Base-by-base conservation (phyloP, 2,888 invertebrate genomes). In the Perizoma flavofasciatum region DNA sequence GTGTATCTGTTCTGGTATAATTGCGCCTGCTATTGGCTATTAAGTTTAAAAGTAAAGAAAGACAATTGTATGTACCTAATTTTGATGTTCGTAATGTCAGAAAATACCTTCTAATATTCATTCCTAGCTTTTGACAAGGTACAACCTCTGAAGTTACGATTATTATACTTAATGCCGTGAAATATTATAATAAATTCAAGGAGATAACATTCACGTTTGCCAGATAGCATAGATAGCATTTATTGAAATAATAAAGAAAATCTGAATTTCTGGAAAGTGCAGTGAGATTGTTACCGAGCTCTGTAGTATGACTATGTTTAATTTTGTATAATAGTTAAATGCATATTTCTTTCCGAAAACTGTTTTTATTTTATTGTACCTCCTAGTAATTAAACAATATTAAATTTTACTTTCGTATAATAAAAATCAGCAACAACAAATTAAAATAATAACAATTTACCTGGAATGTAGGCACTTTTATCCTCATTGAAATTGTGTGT, bases 401-500 rank as follows among this genome's bases (percentile, higher is more conserved):
- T 49, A 56, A 59, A 61, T 47, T 65, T 59, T 63, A 67, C 60
- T 62, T 60, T 72, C 60, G 73, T 74, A 77, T 78, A 79, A 78
- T 84, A 81, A 71, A 79, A 79, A 79, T 72, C 66, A 82, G 79
- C 75, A 22, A 80, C 73, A 65, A 72, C 74, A 78, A 63, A 72
- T 72, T 73, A 71, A 22, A 75, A 79, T 67, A 70, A 69, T 78
- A 73, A 58, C 56, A 59, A 70, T 80, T 79, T 67, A 88, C 79
- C 79, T 88, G 90, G 90, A 91, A 91, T 90, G 90, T 90, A 91
- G 89, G 90, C 89, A 89, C 89, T 91, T 89, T 44, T 46, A 46
- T 46, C 33, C 11, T 22, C 44, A 44, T 22, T 22, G 22, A 22
- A 22, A 22, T n/a, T 22, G 22, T 22, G 3, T 22, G 22, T 22